Evolutionary conservation across 92 coral and sea anemone genomes (phyloP).

Genomic region (Virgularia gustaviana): DNA sequence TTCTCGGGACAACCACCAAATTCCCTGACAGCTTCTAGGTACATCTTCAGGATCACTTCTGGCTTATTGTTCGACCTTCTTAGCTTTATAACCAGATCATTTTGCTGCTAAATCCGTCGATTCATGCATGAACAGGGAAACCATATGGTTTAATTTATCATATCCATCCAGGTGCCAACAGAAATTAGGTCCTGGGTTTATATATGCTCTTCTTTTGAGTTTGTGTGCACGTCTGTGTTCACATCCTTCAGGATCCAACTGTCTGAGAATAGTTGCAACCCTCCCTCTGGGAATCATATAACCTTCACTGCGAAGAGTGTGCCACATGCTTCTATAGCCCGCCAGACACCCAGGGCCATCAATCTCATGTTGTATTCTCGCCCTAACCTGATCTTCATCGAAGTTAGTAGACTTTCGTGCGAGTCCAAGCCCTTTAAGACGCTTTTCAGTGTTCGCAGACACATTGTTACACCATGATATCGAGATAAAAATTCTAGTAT

Average conservation of each 20-base stretch:
- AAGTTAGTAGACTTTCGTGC: conserved; percentile 13
- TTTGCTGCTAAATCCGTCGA: conserved; percentile 3
- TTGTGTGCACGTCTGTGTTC: conserved; percentile 7
- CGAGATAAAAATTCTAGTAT: not conserved
- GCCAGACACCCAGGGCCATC: conserved; percentile 50
- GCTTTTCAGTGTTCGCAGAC: not conserved
- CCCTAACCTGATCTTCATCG: conserved; percentile 30
- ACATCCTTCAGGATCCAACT: conserved; percentile 11
- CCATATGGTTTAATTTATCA: conserved; percentile 15
- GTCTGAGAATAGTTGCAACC: conserved; percentile 25
- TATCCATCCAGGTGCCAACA: conserved; percentile 19
- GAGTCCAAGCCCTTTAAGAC: not conserved
- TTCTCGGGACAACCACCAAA: not conserved
- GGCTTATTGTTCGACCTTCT: not conserved
- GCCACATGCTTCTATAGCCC: conserved; percentile 52
- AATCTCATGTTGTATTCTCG: conserved; percentile 39
- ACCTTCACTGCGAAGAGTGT: conserved; percentile 50
- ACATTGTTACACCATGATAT: not conserved
- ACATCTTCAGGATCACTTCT: not conserved
- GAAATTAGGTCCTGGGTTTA: conserved; percentile 19
- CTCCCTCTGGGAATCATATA: no score
- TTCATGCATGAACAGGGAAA: conserved; percentile 3
- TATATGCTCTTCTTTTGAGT: conserved; percentile 3
- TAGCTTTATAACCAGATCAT: conserved; percentile 14
- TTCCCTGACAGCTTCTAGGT: not conserved